Percentiles rank a stretch among this genome's conserved stretches.
These are phyloP conservation scores for Phylloscopus trochiloides DNA, from an alignment of 2,113 vertebrate genomes.

Conservation along the genomic window DNA sequence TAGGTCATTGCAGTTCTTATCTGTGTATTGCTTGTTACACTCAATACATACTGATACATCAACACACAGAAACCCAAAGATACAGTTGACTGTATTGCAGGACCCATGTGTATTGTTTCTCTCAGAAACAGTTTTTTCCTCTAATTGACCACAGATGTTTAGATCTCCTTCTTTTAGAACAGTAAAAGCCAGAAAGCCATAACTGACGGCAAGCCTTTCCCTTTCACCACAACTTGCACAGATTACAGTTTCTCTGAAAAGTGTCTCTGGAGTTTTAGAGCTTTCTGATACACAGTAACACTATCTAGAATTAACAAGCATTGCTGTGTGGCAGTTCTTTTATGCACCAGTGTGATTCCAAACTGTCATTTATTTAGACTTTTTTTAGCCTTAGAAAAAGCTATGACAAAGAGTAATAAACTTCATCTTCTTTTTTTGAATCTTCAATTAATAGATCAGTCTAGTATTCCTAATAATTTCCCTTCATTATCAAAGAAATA, in stretches of 20 bases:
- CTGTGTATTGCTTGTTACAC: background rate
- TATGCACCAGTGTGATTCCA: background rate
- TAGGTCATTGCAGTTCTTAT: background rate
- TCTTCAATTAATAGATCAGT: conserved; percentile 59
- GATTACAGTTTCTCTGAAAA: conserved; percentile 13
- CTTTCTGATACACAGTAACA: conserved; percentile 23
- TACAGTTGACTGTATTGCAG: background rate
- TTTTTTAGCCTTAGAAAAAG: conserved; percentile 35
- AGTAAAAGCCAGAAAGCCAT: background rate
- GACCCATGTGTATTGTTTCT: background rate
- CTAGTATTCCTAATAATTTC: conserved; percentile 54
- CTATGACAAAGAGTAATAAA: conserved; percentile 44
- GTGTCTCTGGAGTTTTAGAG: conserved; percentile 31
- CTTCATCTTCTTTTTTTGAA: conserved; percentile 24
- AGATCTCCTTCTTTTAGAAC: background rate
- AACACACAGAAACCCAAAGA: background rate
- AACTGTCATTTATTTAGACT: conserved; percentile 3
- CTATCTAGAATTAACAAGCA: conserved; percentile 16
- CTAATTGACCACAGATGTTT: background rate
- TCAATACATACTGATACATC: background rate
- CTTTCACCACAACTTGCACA: background rate
- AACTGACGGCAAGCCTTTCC: background rate
- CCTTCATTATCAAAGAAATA: background rate
- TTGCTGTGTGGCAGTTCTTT: conserved; percentile 18
- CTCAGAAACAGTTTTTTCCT: background rate